Percentiles rank a stretch among this genome's conserved stretches.
Evolutionary conservation across 2,113 vertebrate species (phyloP).

Genomic region (Myrmecobius fasciatus): DNA sequence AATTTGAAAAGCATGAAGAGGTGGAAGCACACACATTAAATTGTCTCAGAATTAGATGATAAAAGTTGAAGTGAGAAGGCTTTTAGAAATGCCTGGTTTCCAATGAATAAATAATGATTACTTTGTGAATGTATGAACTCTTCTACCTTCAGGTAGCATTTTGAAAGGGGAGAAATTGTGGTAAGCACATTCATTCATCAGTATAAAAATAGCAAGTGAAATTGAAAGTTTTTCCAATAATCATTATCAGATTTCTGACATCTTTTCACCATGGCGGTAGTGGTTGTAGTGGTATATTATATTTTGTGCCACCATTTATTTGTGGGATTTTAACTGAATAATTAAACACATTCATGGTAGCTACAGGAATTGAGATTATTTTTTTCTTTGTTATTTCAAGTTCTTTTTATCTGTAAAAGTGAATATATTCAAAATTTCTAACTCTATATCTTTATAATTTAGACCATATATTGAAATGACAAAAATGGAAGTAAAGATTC

Average conservation of each 20-base stretch:
- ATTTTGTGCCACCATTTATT: neutral
- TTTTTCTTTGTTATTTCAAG: neutral
- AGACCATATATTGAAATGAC: neutral
- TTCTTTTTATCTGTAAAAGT: neutral
- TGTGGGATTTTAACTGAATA: conserved; percentile 4
- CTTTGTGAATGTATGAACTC: conserved; percentile 42
- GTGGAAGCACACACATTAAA: neutral
- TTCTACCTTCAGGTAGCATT: conserved; percentile 7
- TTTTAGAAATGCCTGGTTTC: conserved; percentile 62
- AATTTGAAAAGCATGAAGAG: conserved; percentile 32
- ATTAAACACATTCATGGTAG: neutral
- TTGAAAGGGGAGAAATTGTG: conserved; percentile 56
- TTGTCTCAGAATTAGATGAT: conserved; percentile 19
- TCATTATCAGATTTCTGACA: neutral
- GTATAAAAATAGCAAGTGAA: conserved; percentile 60
- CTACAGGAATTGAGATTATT: neutral
- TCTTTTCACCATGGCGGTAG: neutral
- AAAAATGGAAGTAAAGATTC: neutral
- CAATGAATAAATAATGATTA: conserved; percentile 40
- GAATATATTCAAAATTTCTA: neutral
- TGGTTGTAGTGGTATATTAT: neutral
- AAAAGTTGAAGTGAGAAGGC: conserved; percentile 32
- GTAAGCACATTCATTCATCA: conserved; percentile 61
- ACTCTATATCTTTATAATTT: neutral
- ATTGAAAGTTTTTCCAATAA: conserved; percentile 22